Conservation (phyloP, 2,113 vertebrate species). For the Turnix velox region DNA sequence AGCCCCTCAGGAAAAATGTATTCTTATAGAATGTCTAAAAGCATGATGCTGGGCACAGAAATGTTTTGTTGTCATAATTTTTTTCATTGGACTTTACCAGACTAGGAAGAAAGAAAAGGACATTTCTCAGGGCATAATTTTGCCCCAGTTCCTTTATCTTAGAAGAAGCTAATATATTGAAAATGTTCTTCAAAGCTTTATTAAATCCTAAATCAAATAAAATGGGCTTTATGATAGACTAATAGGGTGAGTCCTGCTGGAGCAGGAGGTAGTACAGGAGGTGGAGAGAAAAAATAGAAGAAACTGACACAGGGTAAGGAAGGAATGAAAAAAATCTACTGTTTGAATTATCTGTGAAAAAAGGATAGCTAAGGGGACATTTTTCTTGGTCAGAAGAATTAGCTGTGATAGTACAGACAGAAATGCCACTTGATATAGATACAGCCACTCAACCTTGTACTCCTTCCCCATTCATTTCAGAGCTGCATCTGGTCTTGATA, state of each 20-base stretch:
- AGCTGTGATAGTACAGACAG: not conserved
- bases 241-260: not conserved
- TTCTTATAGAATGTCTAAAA: not conserved
- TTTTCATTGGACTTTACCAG: too few relatives aligned
- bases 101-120: not conserved
- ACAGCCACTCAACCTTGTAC: not conserved
- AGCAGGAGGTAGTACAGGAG: not conserved
- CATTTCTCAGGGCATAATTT: not conserved
- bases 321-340: not conserved
- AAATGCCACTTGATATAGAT: not conserved
- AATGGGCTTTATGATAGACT: not conserved
- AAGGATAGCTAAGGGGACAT: not conserved
- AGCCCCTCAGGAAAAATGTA: not conserved
- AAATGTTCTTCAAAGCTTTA: not conserved
- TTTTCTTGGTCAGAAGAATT: not conserved
- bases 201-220: not conserved
- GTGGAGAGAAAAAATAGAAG: not conserved
- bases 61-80: not conserved
- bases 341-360: not conserved
- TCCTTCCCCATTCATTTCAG: not conserved
- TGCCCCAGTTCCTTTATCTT: not conserved
- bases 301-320: not conserved
- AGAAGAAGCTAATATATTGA: not conserved
- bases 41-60: not conserved
- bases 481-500: not conserved